Evolutionary conservation across 1,140 invertebrate genomes (phyloP), one percentile per base, ranked within the genome.

Genomic region (Drosophila teissieri): DNA sequence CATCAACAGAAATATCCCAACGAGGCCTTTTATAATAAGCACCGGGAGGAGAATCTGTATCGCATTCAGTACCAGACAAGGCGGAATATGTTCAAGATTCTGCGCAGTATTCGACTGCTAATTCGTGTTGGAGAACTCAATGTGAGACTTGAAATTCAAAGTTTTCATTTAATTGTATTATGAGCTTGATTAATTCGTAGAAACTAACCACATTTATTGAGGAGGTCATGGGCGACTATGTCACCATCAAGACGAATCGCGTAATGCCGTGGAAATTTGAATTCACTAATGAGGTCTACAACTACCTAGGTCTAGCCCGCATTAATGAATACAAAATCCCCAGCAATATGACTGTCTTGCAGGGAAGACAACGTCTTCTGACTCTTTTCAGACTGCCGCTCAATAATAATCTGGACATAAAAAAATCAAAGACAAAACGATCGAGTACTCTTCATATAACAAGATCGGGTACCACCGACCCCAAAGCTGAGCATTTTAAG

Each of bases 201-300:
- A 91, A 88, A 69, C 52, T 90, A 4, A 45, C 67, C 2, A 52
- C 48, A 0, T 91, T 69, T 49, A 56, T 92, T 17, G 89, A 90
- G 37, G 78, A 73, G 10, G 73, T 80, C n/a, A 92, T 88, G 85
- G 82, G 89, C 7, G 68, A 88, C 44, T 92, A 92, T 62, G 76
- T 88, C 0, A 67, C 79, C 8, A 51, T 78, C 15, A 92, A 92
- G 46, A 91, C 91, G 1, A 39, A 80, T 52, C 85, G 91, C 24
- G 67, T 90, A 24, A 92, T 92, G 89, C 91, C 91, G 8, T 91
- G 91, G 85, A 91, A 90, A 61, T 92, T 91, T 78, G 91, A 92
- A 78, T 92, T 92, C 53, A 75, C 80, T 54, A 88, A 85, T 76
- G 91, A 92, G 73, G 85, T 92, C 37, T 90, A 90, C 54, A 92